Evolutionary conservation across 1,140 invertebrate species (phyloP), one percentile per base, ranked within the genome.

Genomic region (Copidosoma floridanum): DNA sequence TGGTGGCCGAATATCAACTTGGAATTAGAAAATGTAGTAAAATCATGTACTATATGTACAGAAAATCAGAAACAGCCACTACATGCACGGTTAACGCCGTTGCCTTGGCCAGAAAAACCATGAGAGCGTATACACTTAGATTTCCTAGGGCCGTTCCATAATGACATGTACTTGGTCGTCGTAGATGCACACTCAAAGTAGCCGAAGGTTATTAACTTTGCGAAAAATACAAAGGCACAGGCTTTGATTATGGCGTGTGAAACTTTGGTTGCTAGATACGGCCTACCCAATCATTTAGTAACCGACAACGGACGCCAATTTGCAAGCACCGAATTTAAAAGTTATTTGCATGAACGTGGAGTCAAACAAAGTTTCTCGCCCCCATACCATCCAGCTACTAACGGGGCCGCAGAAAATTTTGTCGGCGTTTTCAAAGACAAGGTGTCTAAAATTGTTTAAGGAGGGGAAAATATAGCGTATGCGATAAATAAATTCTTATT

Each of bases 281-380:
- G 68, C 4, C 38, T 65, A 2, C 70, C 66, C 12, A 52, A 67
- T 26, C 57, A 51, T 14, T 20, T 71, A 18, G 35, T 68, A 2
- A 63, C 47, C 11, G 66, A 72, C 37, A 72, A 72, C 48, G 71
- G 60, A 1, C 18, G 35, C 2, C 68, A 71, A 40, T 70, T 68
- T 50, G 64, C 50, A 26, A 58, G 63, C 2, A 40, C 41, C 18
- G 29, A 65, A 11, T 70, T 72, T 29, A 35, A 65, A 27, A 47
- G 58, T 7, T 57, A 68, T 18, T 16, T 68, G 1, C 54, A 50
- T 2, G 23, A 58, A 11, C 35, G 54, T 0, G 52, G 54, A 6
- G 63, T 71, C 11, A 61, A 59, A 7, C 62, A 66, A 20, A 58
- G 23, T 37, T 66, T 61, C 55, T 64, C 59, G 66, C 57, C 55